Evolutionary conservation across 2,797 vertebrate species (phyloP).

Genomic region (Menidia menidia): DNA sequence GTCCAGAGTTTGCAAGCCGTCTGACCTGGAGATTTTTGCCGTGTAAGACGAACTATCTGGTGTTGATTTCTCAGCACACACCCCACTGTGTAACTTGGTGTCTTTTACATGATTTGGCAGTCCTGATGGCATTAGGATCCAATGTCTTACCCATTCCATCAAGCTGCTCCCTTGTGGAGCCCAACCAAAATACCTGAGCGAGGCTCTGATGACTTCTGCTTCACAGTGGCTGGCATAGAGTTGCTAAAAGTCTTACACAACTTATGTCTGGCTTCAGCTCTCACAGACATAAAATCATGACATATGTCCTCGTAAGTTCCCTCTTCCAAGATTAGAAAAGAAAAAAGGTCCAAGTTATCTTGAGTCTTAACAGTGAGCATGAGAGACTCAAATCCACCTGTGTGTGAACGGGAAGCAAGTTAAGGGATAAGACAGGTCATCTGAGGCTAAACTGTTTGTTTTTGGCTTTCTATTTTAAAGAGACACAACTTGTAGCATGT

Average conservation of each 20-base stretch:
- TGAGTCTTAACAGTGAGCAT: constrained; percentile 18
- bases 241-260: constrained; percentile 48
- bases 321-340: constrained; percentile 7
- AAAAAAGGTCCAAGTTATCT: constrained; percentile 11
- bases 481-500: constrained; percentile 25
- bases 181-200: constrained; percentile 36
- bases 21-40: constrained; percentile 4
- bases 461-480: constrained; percentile 28
- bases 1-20: not conserved
- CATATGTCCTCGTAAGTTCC: constrained; percentile 31
- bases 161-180: constrained; percentile 41
- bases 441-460: constrained; percentile 22
- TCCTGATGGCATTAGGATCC: constrained; percentile 53
- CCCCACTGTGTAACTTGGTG: constrained; percentile 43
- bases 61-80: constrained; percentile 37
- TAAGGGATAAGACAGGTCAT: constrained; percentile 23
- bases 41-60: constrained; percentile 14
- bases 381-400: constrained; percentile 28
- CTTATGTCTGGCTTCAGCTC: constrained; percentile 27
- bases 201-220: constrained; percentile 26
- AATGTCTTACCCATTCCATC: constrained; percentile 36
- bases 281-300: constrained; percentile 22
- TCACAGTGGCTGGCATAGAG: constrained; percentile 1
- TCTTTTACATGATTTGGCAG: constrained; percentile 64
- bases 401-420: constrained; percentile 8